These are phyloP conservation scores for Pseudomyrmex concolor DNA, from an alignment of 1,140 invertebrate species.

Conservation along the genomic window DNA sequence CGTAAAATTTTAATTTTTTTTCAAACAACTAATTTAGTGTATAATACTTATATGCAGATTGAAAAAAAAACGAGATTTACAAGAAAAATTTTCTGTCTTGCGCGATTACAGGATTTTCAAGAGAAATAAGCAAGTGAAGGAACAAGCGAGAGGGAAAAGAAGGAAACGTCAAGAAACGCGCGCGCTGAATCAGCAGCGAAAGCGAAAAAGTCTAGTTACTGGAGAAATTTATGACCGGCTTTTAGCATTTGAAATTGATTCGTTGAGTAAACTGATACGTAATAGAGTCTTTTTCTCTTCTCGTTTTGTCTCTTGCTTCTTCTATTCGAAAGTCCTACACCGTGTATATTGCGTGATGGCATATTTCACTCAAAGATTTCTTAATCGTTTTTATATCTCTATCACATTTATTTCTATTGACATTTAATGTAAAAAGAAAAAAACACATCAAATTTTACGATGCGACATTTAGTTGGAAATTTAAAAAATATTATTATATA, in stretches of 20 bases:
- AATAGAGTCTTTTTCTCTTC: conserved; percentile 71
- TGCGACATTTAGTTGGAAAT: no score
- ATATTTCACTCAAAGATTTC: conserved; percentile 57
- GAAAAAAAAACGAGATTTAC: no score
- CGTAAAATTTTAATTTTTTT: background rate
- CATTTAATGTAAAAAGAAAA: background rate
- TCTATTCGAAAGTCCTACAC: conserved; percentile 30
- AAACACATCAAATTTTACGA: no score
- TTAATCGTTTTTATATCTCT: background rate
- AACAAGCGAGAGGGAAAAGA: conserved; percentile 42
- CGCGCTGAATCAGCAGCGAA: conserved; percentile 69
- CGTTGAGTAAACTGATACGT: conserved; percentile 78
- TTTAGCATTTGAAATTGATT: conserved; percentile 78
- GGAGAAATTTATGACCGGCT: conserved; percentile 76
- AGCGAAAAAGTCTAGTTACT: conserved; percentile 64
- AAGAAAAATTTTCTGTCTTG: conserved; percentile 2
- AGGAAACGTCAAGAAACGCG: conserved; percentile 69
- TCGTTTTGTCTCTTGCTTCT: conserved; percentile 54
- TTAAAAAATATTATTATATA: conserved; percentile 12
- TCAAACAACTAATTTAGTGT: no score
- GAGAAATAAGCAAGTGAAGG: conserved; percentile 25
- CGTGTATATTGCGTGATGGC: conserved; percentile 37
- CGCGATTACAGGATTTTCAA: conserved; percentile 26
- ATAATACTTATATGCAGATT: background rate
- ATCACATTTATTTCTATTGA: conserved; percentile 4